These are phyloP conservation scores for Conus betulinus DNA, from an alignment of 1,140 invertebrate genomes.

Conservation along the genomic window DNA sequence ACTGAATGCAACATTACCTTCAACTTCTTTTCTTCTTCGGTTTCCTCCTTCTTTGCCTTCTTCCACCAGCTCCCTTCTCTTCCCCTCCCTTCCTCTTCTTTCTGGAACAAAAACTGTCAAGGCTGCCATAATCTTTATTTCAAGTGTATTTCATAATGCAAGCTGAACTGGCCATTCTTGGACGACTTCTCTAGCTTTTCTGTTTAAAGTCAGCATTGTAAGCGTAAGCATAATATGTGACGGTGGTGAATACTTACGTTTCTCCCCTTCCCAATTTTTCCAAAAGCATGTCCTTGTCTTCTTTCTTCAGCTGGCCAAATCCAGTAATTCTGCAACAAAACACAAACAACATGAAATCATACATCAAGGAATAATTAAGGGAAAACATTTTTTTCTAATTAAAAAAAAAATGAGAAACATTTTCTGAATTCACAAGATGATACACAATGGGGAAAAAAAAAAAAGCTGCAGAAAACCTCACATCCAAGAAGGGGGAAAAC, in stretches of 20 bases:
- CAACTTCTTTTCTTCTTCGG: conserved; percentile 71
- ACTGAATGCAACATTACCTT: conserved; percentile 54
- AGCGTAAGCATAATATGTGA: no score
- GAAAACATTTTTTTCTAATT: not conserved
- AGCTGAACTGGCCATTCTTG: no score
- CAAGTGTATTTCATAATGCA: no score
- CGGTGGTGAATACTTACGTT: not conserved
- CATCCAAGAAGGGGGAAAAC: no score
- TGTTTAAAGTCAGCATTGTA: no score
- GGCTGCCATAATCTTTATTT: no score
- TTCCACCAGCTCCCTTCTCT: conserved; percentile 53
- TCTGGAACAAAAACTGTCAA: conserved; percentile 34
- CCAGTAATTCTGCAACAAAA: conserved; percentile 81
- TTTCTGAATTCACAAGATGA: not conserved
- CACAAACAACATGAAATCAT: not conserved
- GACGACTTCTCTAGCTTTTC: no score
- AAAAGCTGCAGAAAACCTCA: not conserved
- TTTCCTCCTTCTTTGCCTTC: conserved; percentile 72
- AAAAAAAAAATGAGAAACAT: not conserved
- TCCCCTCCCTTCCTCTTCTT: conserved; percentile 67
- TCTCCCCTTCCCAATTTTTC: conserved; percentile 81
- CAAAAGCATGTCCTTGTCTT: conserved; percentile 85
- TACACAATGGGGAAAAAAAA: not conserved
- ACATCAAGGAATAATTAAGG: no score
- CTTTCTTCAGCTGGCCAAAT: conserved; percentile 83